Percentiles rank a stretch among this genome's conserved stretches.
Evolutionary conservation across 2,888 invertebrate species (phyloP).

Genomic region (Hipparchia semele): DNA sequence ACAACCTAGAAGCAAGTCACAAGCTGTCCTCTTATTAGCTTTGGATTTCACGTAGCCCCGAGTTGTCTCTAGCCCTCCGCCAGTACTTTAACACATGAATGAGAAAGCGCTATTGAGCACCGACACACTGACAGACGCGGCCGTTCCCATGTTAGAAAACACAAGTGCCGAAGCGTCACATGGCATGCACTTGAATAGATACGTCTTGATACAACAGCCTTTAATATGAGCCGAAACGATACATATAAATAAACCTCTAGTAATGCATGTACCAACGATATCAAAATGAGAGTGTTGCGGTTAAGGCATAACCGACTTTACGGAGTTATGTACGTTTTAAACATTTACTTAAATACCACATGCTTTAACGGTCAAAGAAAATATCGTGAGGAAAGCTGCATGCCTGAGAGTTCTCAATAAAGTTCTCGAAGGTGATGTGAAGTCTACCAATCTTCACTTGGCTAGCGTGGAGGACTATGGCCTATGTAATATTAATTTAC

Average conservation of each 20-base stretch:
- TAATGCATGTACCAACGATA: conserved; percentile 22
- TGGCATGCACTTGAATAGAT: conserved; percentile 50
- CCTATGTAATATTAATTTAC: too few species aligned
- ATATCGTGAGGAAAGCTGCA: too few species aligned
- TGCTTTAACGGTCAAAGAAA: too few species aligned
- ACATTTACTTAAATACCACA: too few species aligned
- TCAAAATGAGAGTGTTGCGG: too few species aligned
- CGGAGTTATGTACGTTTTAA: too few species aligned
- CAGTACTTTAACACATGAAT: conserved; percentile 54
- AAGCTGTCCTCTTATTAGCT: conserved; percentile 47
- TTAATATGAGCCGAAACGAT: conserved; percentile 32
- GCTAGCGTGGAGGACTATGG: too few species aligned
- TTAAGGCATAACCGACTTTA: too few species aligned
- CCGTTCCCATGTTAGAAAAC: conserved; percentile 59
- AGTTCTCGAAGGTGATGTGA: too few species aligned
- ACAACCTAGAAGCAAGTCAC: conserved; percentile 46
- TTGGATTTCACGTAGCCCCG: conserved; percentile 46
- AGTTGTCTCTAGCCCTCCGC: conserved; percentile 48
- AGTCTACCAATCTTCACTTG: too few species aligned
- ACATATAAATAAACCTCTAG: conserved; percentile 8
- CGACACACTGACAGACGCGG: conserved; percentile 60
- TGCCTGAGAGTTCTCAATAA: too few species aligned
- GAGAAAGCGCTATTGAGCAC: conserved; percentile 58
- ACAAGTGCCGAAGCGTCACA: conserved; percentile 50
- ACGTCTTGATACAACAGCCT: conserved; percentile 46